These are phyloP conservation scores for Anagyrus pseudococci DNA, from an alignment of 2,888 invertebrate genomes.

Conservation along the genomic window DNA sequence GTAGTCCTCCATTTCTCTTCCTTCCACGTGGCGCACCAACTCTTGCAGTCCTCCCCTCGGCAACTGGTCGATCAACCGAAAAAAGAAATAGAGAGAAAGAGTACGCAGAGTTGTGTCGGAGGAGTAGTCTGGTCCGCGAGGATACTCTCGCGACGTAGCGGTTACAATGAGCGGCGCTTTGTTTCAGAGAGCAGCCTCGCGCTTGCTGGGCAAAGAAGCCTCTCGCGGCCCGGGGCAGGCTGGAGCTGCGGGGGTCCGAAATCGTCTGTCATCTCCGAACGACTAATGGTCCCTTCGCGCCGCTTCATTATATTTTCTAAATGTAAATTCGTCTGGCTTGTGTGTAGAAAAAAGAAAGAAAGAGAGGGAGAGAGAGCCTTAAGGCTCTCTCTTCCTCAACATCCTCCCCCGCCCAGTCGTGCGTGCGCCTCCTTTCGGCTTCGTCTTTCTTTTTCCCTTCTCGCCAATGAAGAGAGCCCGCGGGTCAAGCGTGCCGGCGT, in stretches of 20 bases:
- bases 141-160: too few species aligned
- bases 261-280: slow-evolving; percentile 62
- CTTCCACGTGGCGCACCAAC: slow-evolving; percentile 39
- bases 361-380: background rate
- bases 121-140: too few species aligned
- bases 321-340: slow-evolving; percentile 61
- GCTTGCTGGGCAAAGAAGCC: slow-evolving; percentile 15
- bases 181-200: slow-evolving; percentile 51
- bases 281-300: slow-evolving; percentile 62
- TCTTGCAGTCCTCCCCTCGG: too few species aligned
- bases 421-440: background rate
- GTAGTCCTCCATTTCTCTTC: slow-evolving; percentile 37
- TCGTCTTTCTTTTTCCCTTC: background rate
- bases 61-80: too few species aligned
- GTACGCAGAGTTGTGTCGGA: too few species aligned
- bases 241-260: slow-evolving; percentile 60
- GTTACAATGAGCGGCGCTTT: slow-evolving; percentile 50
- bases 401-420: background rate
- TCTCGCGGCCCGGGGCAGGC: slow-evolving; percentile 15
- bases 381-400: background rate
- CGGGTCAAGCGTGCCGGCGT: slow-evolving; percentile 17
- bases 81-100: too few species aligned
- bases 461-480: background rate
- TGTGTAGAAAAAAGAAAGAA: background rate
- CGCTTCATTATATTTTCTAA: slow-evolving; percentile 63